Evolutionary conservation across 2,888 invertebrate species (phyloP).

Genomic region (Heliconius hortense): DNA sequence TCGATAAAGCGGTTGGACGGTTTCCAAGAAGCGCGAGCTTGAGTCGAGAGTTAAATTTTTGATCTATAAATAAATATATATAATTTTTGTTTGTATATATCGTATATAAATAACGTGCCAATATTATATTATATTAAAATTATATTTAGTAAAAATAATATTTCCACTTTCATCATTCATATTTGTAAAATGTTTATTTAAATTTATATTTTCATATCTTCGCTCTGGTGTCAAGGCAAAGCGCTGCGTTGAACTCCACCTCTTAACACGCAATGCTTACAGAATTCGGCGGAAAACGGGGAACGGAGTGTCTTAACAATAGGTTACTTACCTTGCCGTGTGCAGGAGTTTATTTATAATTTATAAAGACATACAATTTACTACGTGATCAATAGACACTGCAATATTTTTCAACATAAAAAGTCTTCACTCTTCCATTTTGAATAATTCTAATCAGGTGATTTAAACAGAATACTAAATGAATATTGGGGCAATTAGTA

Average conservation of each 20-base stretch:
- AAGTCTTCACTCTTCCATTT: neutral
- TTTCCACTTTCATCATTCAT: neutral
- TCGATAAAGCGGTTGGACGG: too few species aligned
- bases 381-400: neutral
- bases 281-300: too few species aligned
- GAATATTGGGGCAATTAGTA: constrained; percentile 31
- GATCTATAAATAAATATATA: neutral
- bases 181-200: too few species aligned
- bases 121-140: neutral
- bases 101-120: neutral
- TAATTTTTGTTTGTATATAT: neutral
- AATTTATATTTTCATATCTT: too few species aligned
- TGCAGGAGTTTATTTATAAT: too few species aligned
- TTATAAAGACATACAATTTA: neutral
- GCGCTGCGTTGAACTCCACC: too few species aligned
- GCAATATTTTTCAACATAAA: constrained; percentile 9
- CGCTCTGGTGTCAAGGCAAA: too few species aligned
- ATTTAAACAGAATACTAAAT: constrained; percentile 21
- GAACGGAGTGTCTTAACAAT: too few species aligned
- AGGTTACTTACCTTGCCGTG: too few species aligned
- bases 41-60: neutral
- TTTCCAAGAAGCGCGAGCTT: neutral
- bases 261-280: too few species aligned
- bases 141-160: neutral
- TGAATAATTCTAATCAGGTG: constrained; percentile 8